These are phyloP conservation scores for Xenops minutus DNA, from an alignment of 2,797 vertebrate genomes.

Conservation along the genomic window DNA sequence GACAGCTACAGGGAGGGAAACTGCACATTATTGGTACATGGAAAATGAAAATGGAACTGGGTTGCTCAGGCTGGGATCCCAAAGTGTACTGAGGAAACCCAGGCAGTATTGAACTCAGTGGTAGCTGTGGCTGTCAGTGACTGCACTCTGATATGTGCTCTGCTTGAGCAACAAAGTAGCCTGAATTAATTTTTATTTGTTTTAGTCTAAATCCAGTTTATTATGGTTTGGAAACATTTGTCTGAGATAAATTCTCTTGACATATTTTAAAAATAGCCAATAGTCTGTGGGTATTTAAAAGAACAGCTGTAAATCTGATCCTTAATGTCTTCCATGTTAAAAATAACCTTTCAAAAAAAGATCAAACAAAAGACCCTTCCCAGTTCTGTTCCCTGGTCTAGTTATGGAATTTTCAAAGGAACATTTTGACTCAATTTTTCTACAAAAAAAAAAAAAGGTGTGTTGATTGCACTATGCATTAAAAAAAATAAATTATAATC, in stretches of 20 bases:
- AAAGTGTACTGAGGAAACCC: not conserved
- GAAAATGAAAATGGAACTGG: not conserved
- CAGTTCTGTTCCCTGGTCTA: not conserved
- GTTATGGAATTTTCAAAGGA: not conserved
- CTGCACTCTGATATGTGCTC: not conserved
- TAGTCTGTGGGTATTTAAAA: not conserved
- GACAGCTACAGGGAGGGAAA: not conserved
- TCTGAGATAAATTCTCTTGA: not conserved
- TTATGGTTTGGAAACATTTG: not conserved
- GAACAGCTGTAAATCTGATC: not conserved
- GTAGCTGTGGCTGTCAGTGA: not conserved
- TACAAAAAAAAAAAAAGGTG: not conserved
- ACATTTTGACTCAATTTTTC: not conserved
- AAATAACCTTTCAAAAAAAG: not conserved
- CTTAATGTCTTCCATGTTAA: not conserved
- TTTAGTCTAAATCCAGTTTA: not conserved
- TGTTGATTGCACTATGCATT: not conserved
- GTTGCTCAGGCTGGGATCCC: not conserved
- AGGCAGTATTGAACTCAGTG: not conserved
- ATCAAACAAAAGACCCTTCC: fast-evolving
- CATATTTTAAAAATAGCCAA: not conserved
- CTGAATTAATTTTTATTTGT: not conserved
- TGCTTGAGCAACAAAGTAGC: not conserved
- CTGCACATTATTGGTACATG: not conserved
- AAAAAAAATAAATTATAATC: not conserved